These are phyloP conservation scores for Dolichallabes microphthalmus DNA, from an alignment of 2,113 vertebrate species.

Conservation along the genomic window DNA sequence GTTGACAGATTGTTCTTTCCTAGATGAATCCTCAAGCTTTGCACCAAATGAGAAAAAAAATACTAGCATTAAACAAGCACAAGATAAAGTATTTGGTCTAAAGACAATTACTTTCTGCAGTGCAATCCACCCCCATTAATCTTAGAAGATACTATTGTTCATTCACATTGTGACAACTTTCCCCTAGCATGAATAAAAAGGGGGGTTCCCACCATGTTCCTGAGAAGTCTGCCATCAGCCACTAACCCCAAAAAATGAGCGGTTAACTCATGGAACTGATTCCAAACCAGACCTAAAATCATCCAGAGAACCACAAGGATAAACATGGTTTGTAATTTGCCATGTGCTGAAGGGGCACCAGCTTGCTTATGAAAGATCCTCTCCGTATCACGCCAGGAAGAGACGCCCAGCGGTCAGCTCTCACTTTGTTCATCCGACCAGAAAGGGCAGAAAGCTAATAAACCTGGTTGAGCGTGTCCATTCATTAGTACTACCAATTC, in stretches of 20 bases:
- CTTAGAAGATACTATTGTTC: neutral
- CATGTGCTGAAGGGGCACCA: constrained; percentile 18
- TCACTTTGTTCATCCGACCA: constrained; percentile 9
- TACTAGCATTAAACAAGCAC: neutral
- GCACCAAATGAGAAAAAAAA: neutral
- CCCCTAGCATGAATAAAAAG: constrained; percentile 9
- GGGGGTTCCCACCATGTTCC: neutral
- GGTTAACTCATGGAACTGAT: constrained; percentile 32
- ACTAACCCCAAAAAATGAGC: constrained; percentile 29
- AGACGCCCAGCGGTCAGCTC: neutral
- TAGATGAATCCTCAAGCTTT: neutral
- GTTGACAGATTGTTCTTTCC: neutral
- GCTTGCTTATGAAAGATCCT: constrained; percentile 22
- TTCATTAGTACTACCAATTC: constrained; percentile 6
- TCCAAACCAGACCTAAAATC: constrained; percentile 39
- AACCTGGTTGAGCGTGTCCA: constrained; percentile 25
- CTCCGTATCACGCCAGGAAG: neutral
- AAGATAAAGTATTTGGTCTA: neutral
- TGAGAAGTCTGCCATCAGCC: neutral
- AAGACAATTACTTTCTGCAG: neutral
- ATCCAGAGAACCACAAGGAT: constrained; percentile 34
- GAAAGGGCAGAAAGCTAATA: constrained; percentile 43
- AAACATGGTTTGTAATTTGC: constrained; percentile 53
- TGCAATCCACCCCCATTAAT: neutral
- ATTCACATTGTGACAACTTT: neutral